Evolutionary conservation across 2,113 vertebrate genomes (phyloP), one percentile per base, ranked within the genome.

Genomic region (Struthidea cinerea): DNA sequence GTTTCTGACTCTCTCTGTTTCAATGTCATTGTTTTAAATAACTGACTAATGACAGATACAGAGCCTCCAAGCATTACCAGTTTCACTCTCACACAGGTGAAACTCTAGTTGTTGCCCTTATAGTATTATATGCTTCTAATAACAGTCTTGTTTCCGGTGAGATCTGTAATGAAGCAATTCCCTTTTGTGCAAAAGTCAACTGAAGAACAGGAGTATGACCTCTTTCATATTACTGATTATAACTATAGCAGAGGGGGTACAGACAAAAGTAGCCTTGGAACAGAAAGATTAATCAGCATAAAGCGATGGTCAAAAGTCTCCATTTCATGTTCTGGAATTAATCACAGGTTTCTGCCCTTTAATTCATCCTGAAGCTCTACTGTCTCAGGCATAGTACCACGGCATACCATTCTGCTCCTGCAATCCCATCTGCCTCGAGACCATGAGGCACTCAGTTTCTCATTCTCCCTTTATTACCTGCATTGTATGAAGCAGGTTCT

Each of bases 231-330:
- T 87, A 19, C 3, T 65, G 9, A 21, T 86, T 64, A 7, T 46
- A 57, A 30, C 41, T 67, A 16, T 21, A 89, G 53, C 47, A 63
- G 26, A 78, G 23, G 52, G 13, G 1, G 3, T 63, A 35, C 1
- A 7, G 60, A 37, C 20, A 16, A 44, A 93, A 68, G 13, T 41
- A 33, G 22, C 20, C 18, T 60, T 74, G 50, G 20, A 84, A 46
- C 24, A 75, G 42, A n/a, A 81, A 57, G 28, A 46, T 41, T 16
- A 32, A 56, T 60, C 23, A 39, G 46, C 37, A 46, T 70, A 17
- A 49, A 70, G 19, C 0, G 0, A 3, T 70, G 9, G 20, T 61
- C n/a, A 61, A 10, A 77, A 73, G 28, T 70, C 37, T 52, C 4
- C 15, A 11, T 65, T 65, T 94, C 4, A 4, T 26, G 7, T 70